phyloP scores from a whole-genome alignment of 2,113 vertebrate genomes.

The Hirundichthys speculiger region DNA sequence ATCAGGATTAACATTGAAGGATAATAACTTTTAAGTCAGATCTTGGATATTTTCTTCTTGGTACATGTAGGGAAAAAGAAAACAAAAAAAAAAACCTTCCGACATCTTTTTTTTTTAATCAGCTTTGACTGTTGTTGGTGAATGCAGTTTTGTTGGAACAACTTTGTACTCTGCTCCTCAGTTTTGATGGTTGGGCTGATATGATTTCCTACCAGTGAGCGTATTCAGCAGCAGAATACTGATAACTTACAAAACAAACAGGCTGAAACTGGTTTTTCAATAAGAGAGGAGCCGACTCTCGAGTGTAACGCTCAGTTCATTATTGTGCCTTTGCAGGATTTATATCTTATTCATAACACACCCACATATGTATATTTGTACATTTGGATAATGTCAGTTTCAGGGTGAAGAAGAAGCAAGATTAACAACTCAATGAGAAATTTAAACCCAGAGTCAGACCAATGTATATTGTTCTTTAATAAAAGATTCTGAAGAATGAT shows the following conservation, averaged over 20 bases:
- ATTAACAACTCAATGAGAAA: neutral
- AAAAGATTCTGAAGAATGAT: too few species aligned
- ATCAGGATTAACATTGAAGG: too few species aligned
- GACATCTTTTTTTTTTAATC: neutral
- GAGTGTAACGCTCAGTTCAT: slow-evolving; percentile 3
- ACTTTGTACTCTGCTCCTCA: slow-evolving; percentile 51
- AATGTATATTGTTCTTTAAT: neutral
- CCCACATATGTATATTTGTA: slow-evolving; percentile 7
- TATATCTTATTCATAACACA: slow-evolving; percentile 9
- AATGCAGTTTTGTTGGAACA: slow-evolving; percentile 19
- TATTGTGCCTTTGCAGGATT: slow-evolving; percentile 11
- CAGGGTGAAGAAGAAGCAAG: neutral
- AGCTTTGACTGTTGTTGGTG: slow-evolving; percentile 15
- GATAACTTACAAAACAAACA: slow-evolving; percentile 43
- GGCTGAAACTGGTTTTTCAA: slow-evolving; percentile 40
- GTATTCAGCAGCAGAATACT: slow-evolving; percentile 41
- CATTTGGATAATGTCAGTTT: slow-evolving; percentile 26
- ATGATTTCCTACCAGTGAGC: slow-evolving; percentile 48
- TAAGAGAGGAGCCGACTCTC: slow-evolving; percentile 49
- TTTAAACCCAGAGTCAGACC: neutral
- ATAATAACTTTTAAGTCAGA: too few species aligned
- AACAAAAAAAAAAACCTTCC: slow-evolving; percentile 47
- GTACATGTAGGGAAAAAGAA: neutral
- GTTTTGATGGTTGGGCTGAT: slow-evolving; percentile 59
- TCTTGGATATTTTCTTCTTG: slow-evolving; percentile 33